Percentiles rank a stretch among this genome's conserved stretches.
These are phyloP conservation scores for Lophochroa leadbeateri DNA, from an alignment of 2,113 vertebrate species.

Conservation along the genomic window DNA sequence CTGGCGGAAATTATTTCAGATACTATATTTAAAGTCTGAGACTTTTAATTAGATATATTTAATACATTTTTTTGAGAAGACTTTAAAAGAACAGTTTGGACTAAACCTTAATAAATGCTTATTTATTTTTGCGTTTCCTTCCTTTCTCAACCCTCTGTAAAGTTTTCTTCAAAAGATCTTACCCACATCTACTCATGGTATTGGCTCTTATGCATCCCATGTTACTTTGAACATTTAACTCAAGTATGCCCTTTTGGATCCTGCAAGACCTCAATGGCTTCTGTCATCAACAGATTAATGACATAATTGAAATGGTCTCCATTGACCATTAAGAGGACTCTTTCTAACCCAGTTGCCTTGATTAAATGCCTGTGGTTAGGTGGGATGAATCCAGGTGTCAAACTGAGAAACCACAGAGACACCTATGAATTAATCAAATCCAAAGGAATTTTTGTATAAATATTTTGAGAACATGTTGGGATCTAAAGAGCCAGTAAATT, in stretches of 20 bases:
- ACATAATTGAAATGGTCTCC: neutral
- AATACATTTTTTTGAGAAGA: neutral
- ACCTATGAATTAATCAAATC: neutral
- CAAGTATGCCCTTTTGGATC: neutral
- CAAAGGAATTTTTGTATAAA: neutral
- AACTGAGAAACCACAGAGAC: neutral
- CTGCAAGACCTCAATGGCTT: neutral
- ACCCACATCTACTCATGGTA: neutral
- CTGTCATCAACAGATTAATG: neutral
- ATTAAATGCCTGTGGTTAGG: neutral
- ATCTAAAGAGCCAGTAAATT: neutral
- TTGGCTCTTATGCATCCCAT: neutral
- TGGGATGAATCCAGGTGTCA: neutral
- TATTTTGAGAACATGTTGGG: neutral
- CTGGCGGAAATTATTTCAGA: neutral
- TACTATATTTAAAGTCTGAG: neutral
- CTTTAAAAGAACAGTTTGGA: neutral
- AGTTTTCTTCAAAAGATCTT: neutral
- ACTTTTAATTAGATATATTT: neutral
- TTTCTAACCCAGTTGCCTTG: accelerated
- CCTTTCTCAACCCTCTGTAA: neutral
- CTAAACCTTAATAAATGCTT: neutral
- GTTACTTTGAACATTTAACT: neutral
- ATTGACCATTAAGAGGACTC: neutral
- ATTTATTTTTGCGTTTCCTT: neutral